Evolutionary conservation across 2,888 invertebrate genomes (phyloP).

Genomic region (Sinelater perroti): DNA sequence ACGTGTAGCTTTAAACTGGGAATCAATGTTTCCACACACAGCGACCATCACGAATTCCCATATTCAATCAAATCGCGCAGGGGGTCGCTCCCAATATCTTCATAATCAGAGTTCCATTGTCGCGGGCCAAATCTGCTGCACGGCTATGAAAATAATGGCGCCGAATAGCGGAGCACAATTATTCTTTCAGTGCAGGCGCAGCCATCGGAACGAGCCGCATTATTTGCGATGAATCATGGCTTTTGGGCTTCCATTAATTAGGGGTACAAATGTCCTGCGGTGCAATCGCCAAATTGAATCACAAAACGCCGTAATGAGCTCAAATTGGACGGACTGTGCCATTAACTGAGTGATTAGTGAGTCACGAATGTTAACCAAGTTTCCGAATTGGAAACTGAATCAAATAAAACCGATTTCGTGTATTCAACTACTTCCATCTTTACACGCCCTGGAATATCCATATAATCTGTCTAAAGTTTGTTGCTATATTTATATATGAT

Average conservation of each 20-base stretch:
- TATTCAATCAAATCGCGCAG: constrained; percentile 11
- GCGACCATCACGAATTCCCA: constrained; percentile 6
- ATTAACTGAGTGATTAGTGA: too few species aligned
- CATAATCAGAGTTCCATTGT: constrained; percentile 34
- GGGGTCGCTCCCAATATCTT: constrained; percentile 15
- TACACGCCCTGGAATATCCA: too few species aligned
- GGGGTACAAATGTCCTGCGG: too few species aligned
- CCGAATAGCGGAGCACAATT: constrained; percentile 29
- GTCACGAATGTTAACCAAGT: too few species aligned
- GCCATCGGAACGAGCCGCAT: constrained; percentile 12
- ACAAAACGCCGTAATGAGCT: too few species aligned
- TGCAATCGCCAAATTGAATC: too few species aligned
- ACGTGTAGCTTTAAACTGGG: constrained; percentile 7
- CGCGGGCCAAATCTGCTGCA: constrained; percentile 19
- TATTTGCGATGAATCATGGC: constrained; percentile 23
- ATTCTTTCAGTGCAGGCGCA: constrained; percentile 26
- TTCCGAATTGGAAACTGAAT: too few species aligned
- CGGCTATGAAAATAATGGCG: constrained; percentile 39
- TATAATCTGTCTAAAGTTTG: too few species aligned
- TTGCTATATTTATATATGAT: too few species aligned
- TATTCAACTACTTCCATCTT: too few species aligned
- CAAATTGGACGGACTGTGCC: too few species aligned
- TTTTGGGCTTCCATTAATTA: constrained; percentile 10
- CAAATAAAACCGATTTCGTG: too few species aligned
- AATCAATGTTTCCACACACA: not conserved